These are phyloP conservation scores for Pocillopora grandis DNA, from an alignment of 92 coral and sea anemone species.

Conservation along the genomic window DNA sequence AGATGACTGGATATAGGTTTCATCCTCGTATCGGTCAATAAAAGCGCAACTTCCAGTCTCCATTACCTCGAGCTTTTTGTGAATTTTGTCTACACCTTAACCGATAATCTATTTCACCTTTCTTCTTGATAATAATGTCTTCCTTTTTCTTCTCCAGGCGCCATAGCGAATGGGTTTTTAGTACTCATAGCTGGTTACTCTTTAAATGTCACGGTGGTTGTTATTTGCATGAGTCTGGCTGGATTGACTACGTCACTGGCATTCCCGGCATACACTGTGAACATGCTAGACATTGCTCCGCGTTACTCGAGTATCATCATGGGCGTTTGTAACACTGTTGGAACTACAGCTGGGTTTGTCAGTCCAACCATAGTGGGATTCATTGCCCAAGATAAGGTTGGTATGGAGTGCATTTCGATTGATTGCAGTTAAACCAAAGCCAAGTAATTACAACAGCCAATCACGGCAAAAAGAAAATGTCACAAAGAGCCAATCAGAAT, in stretches of 20 bases:
- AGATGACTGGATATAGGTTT: too few relatives aligned
- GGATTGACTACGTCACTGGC: conserved; percentile 89
- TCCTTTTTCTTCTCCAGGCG: conserved; percentile 41
- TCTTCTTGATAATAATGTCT: too few relatives aligned
- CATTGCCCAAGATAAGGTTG: conserved; percentile 83
- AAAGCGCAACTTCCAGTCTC: neutral
- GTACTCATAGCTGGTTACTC: conserved; percentile 86
- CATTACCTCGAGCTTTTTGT: neutral
- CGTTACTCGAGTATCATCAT: conserved; percentile 88
- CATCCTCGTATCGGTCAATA: neutral
- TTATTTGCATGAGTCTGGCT: conserved; percentile 85
- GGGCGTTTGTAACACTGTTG: conserved; percentile 91
- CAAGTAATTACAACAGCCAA: too few relatives aligned
- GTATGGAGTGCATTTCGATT: neutral
- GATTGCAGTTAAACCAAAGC: too few relatives aligned
- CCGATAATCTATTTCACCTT: too few relatives aligned
- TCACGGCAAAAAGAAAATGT: too few relatives aligned
- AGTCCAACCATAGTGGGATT: conserved; percentile 95
- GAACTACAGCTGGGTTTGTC: conserved; percentile 91
- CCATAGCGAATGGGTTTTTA: conserved; percentile 66
- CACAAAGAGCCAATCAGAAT: too few relatives aligned
- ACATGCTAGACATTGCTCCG: conserved; percentile 96
- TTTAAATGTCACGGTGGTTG: conserved; percentile 61
- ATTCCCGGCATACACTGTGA: conserved; percentile 94
- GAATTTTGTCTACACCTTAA: too few relatives aligned